Conservation (phyloP, 2,888 invertebrate genomes). For the Hirtodrosophila trivittata region DNA sequence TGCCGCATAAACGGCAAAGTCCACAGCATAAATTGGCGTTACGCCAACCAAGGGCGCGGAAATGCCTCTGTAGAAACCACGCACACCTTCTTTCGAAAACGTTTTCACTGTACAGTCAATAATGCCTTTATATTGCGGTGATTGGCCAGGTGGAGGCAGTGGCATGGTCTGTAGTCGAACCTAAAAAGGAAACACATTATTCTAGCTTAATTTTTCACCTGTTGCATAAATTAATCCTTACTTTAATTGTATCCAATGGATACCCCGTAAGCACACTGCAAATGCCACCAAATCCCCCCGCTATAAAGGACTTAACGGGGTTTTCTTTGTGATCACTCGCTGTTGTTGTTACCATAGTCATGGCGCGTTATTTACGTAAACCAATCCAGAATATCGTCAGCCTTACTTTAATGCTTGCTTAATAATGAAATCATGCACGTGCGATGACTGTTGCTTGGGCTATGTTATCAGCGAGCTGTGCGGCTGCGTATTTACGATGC, state of each 20-base stretch:
- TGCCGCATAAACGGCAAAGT: slow-evolving; percentile 96
- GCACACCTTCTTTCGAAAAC: slow-evolving; percentile 92
- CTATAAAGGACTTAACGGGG: slow-evolving; percentile 96
- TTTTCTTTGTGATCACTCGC: slow-evolving; percentile 85
- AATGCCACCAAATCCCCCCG: slow-evolving; percentile 98
- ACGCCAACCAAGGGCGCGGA: slow-evolving; percentile 97
- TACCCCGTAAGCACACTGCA: slow-evolving; percentile 97
- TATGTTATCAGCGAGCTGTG: slow-evolving; percentile 47
- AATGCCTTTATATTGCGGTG: slow-evolving; percentile 93
- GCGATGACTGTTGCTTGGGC: slow-evolving; percentile 18
- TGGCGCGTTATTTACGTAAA: slow-evolving; percentile 60
- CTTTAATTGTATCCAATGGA: slow-evolving; percentile 97
- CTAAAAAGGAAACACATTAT: slow-evolving; percentile 83
- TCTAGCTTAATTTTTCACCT: not conserved
- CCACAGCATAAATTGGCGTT: slow-evolving; percentile 98
- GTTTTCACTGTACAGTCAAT: slow-evolving; percentile 97
- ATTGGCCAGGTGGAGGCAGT: slow-evolving; percentile 89
- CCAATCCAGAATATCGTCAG: slow-evolving; percentile 41
- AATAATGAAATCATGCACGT: slow-evolving; percentile 45
- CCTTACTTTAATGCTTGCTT: slow-evolving; percentile 9
- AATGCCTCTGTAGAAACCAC: slow-evolving; percentile 93
- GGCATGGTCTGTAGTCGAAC: slow-evolving; percentile 99
- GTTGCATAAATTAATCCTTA: slow-evolving; percentile 74
- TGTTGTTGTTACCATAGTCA: slow-evolving; percentile 4
- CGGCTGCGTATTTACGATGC: slow-evolving; percentile 40